Evolutionary conservation across 2,113 vertebrate genomes (phyloP), one percentile per base, ranked within the genome.

Genomic region (Lathamus discolor): DNA sequence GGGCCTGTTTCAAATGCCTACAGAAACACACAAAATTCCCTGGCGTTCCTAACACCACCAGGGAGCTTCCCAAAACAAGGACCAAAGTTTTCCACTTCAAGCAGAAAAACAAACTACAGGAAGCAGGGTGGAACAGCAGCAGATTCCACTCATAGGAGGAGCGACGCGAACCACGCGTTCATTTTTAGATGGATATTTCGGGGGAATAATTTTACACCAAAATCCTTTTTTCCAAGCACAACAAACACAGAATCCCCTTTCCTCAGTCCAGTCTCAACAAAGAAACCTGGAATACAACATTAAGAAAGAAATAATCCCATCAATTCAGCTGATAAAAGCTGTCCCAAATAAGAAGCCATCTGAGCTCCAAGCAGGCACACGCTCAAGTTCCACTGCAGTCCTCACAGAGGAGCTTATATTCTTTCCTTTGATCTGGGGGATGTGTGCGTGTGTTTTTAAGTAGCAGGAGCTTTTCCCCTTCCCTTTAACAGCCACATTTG

Each of bases 71-170:
- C 94, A 94, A 95, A 95, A 90, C 67, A 90, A 70, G 78, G 94
- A 63, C 37, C 69, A 77, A 91, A 91, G 85, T 94, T 96, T 95
- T 96, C 96, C 91, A 93, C 68, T 91, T 49, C 10, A 7, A 54
- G 78, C 82, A 94, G 94, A 90, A 96, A 96, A 97, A 95, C 93
- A 96, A 94, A 28, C 85, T 66, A 24, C 90, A 93, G 95, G 92
- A 96, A 97, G 79, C 46, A 61, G 87, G 96, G 84, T 83, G 92
- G 93, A 85, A 77, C 63, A 66, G 84, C 84, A 91, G 87, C 83
- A 88, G 95, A 88, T 83, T 93, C 91, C 92, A 90, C 92, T 66
- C 54, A 2, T 10, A 92, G 93, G 84, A 95, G 61, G 74, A 95
- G 75, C 46, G 35, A 79, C 7, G 11, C 8, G 24, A 80, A 84